Conservation (phyloP, 2,888 invertebrate species). For the Acrocera orbiculus region DNA sequence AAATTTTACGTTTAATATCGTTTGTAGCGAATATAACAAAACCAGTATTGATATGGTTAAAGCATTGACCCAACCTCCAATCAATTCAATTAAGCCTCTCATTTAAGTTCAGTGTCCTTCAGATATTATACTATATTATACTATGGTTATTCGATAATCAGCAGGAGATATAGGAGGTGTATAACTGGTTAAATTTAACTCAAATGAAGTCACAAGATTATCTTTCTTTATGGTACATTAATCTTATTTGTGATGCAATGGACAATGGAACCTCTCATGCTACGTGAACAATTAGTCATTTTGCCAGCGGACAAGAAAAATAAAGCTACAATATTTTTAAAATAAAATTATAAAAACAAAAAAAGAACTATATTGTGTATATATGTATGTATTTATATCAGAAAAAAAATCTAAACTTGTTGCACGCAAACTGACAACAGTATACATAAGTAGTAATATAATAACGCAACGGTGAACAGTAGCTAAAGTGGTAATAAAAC, state of each 20-base stretch:
- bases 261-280: slow-evolving; percentile 6
- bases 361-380: not conserved
- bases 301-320: slow-evolving; percentile 4
- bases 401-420: not conserved
- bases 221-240: not conserved
- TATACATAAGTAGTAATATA: not conserved
- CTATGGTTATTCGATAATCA: too few relatives aligned
- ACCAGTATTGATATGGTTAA: too few relatives aligned
- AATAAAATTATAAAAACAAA: not conserved
- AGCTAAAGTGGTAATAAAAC: too few relatives aligned
- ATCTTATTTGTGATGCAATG: not conserved
- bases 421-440: not conserved
- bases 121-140: too few relatives aligned
- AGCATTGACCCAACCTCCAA: too few relatives aligned
- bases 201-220: not conserved
- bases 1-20: too few relatives aligned
- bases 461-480: not conserved
- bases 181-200: too few relatives aligned
- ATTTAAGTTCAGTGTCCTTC: too few relatives aligned
- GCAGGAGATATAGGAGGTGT: too few relatives aligned
- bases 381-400: too few relatives aligned
- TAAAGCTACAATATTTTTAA: not conserved
- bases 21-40: too few relatives aligned
- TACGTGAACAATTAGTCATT: slow-evolving; percentile 7
- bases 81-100: too few relatives aligned